Percentiles rank a stretch among this genome's conserved stretches.
Evolutionary conservation across 2,113 vertebrate genomes (phyloP).

Genomic region (Cyphomyrus discorhynchus): DNA sequence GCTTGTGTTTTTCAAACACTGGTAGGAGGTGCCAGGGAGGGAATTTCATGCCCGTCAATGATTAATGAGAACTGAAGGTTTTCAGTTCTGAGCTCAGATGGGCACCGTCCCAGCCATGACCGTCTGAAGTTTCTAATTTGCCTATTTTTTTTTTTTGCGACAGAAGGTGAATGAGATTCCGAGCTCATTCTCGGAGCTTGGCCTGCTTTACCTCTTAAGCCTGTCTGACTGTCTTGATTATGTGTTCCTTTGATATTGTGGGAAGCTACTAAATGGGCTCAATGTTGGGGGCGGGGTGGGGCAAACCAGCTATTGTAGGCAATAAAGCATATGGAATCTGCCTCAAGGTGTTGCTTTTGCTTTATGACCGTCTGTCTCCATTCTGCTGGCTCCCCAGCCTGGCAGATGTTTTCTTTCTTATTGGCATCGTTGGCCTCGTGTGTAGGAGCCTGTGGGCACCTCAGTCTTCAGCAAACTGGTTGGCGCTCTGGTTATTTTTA

Average conservation of each 20-base stretch:
- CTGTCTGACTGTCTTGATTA: neutral
- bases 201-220: neutral
- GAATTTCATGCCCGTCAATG: neutral
- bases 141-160: neutral
- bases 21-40: neutral
- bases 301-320: neutral
- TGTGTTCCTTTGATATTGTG: neutral
- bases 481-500: neutral
- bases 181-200: neutral
- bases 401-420: neutral
- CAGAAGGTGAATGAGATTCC: neutral
- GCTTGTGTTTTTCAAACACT: neutral
- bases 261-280: neutral
- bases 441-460: neutral
- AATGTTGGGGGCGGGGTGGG: neutral
- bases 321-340: neutral
- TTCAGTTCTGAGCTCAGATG: neutral
- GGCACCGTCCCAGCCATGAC: neutral
- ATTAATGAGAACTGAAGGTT: neutral
- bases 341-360: neutral
- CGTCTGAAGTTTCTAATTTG: neutral
- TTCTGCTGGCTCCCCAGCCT: neutral
- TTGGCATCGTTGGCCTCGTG: neutral
- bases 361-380: slow-evolving; percentile 18
- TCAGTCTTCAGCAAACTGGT: neutral